These are phyloP conservation scores for Eudemis profundana DNA, from an alignment of 2,888 invertebrate species.

Conservation along the genomic window DNA sequence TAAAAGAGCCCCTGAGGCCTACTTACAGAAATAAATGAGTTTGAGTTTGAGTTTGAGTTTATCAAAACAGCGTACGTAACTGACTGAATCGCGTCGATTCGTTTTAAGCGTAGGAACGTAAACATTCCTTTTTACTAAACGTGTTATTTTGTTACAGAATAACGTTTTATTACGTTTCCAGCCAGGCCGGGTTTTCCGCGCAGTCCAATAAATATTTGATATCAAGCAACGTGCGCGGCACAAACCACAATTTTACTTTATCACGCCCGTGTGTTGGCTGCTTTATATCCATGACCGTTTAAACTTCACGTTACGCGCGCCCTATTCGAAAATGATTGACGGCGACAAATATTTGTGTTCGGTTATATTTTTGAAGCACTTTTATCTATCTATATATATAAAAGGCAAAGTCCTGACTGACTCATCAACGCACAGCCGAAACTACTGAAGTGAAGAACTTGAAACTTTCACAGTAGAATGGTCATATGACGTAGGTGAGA, in stretches of 20 bases:
- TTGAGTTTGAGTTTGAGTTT: too few species aligned
- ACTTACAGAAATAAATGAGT: too few species aligned
- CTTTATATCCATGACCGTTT: constrained; percentile 57
- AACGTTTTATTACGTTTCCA: constrained; percentile 62
- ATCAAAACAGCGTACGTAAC: too few species aligned
- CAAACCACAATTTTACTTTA: constrained; percentile 62
- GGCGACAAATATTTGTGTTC: constrained; percentile 17
- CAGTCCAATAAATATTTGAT: constrained; percentile 69
- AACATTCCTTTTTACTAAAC: constrained; percentile 60
- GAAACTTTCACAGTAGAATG: too few species aligned
- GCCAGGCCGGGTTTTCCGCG: constrained; percentile 53
- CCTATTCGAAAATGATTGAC: constrained; percentile 49
- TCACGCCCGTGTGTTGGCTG: constrained; percentile 52
- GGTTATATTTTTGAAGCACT: not conserved
- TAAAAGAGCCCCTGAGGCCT: too few species aligned
- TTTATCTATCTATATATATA: constrained; percentile 4
- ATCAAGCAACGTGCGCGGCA: constrained; percentile 53
- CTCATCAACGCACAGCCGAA: too few species aligned
- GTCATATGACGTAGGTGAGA: too few species aligned
- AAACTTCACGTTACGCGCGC: constrained; percentile 40
- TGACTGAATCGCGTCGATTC: too few species aligned
- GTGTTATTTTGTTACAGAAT: constrained; percentile 63
- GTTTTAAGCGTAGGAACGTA: constrained; percentile 43
- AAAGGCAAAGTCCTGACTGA: too few species aligned
- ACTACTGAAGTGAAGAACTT: too few species aligned